Percentiles rank a stretch among this genome's conserved stretches.
These are phyloP conservation scores for Wasmannia auropunctata DNA, from an alignment of 1,140 invertebrate genomes.

Conservation along the genomic window DNA sequence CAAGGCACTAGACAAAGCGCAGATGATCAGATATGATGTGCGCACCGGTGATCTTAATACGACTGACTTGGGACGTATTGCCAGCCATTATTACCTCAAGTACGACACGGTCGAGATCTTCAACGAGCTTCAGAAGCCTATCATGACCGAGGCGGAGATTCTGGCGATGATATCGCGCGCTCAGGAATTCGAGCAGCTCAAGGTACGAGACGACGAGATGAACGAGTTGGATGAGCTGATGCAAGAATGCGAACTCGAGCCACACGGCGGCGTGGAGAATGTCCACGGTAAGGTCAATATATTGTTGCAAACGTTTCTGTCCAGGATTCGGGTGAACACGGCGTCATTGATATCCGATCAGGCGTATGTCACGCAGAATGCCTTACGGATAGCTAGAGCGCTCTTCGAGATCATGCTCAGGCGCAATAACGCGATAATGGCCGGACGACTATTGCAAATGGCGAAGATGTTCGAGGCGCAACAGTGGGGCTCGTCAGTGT, in stretches of 20 bases:
- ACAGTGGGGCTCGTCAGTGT: slow-evolving; percentile 95
- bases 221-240: slow-evolving; percentile 93
- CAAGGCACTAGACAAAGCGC: slow-evolving; percentile 94
- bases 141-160: slow-evolving; percentile 95
- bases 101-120: slow-evolving; percentile 98
- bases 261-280: slow-evolving; percentile 94
- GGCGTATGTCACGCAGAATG: slow-evolving; percentile 97
- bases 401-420: slow-evolving; percentile 97
- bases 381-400: slow-evolving; percentile 94
- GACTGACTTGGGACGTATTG: slow-evolving; percentile 96
- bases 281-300: slow-evolving; percentile 99
- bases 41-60: slow-evolving; percentile 93
- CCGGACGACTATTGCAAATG: slow-evolving; percentile 92
- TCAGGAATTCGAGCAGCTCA: slow-evolving; percentile 98
- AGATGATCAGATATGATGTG: slow-evolving; percentile 97
- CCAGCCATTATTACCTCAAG: slow-evolving; percentile 99
- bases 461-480: slow-evolving; percentile 96
- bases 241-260: slow-evolving; percentile 90
- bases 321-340: slow-evolving; percentile 91
- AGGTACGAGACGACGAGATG: slow-evolving; percentile 98
- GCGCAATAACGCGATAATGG: slow-evolving; percentile 95
- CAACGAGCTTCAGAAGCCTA: slow-evolving; percentile 91
- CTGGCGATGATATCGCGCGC: slow-evolving; percentile 95
- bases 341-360: slow-evolving; percentile 97
- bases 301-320: slow-evolving; percentile 96